A percentile compares a stretch with the other conserved stretches of the same genome.
phyloP scores from a whole-genome alignment of 2,113 vertebrate genomes.

The Nothocercus julius region DNA sequence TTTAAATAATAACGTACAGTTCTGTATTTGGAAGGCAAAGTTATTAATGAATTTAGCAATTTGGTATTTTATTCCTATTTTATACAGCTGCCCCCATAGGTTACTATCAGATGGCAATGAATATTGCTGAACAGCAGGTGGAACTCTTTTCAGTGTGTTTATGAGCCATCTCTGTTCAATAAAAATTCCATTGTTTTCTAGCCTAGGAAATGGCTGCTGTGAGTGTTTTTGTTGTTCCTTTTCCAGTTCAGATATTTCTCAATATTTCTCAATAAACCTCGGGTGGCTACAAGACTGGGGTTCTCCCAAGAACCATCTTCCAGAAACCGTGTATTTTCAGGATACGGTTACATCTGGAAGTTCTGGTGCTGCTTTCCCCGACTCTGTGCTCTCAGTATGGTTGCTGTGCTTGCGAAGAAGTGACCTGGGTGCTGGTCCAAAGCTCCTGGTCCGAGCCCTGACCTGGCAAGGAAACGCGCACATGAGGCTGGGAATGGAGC shows the following conservation, averaged over 20 bases:
- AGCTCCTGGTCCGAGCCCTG: background rate
- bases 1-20: slow-evolving; percentile 60
- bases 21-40: slow-evolving; percentile 66
- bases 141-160: slow-evolving; percentile 56
- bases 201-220: slow-evolving; percentile 52
- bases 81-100: slow-evolving; percentile 58
- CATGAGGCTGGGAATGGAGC: fast-evolving
- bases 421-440: background rate
- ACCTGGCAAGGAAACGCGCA: background rate
- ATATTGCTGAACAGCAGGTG: slow-evolving; percentile 69
- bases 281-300: background rate
- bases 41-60: slow-evolving; percentile 63
- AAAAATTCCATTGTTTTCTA: slow-evolving; percentile 70
- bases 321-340: background rate
- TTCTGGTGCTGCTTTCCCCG: background rate
- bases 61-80: slow-evolving; percentile 73
- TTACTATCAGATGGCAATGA: slow-evolving; percentile 64
- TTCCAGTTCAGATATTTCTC: slow-evolving; percentile 13
- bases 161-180: slow-evolving; percentile 73
- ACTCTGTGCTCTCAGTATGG: background rate
- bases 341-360: background rate
- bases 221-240: slow-evolving; percentile 39
- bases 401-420: background rate
- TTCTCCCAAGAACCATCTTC: background rate
- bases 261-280: background rate